phyloP scores from a whole-genome alignment of 2,113 vertebrate species.

The Scolopax mira region DNA sequence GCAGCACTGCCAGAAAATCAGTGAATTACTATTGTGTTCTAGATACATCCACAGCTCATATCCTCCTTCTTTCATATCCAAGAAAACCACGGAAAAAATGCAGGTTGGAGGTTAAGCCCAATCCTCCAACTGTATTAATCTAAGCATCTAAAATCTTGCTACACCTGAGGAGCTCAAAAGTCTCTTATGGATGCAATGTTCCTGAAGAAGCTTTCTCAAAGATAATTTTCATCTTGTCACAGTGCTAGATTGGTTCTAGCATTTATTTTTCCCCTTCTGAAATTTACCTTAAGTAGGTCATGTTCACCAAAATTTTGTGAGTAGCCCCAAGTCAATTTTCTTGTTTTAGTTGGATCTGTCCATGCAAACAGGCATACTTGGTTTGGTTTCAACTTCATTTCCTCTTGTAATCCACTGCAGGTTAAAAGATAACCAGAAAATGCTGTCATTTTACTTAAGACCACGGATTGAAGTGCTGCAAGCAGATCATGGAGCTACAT shows the following conservation, averaged over 20 bases:
- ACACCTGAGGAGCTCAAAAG: background rate
- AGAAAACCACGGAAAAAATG: background rate
- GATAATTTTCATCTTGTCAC: background rate
- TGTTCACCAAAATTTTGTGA: constrained; percentile 80
- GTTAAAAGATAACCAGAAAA: background rate
- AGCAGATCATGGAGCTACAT: fast-evolving
- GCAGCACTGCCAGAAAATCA: background rate
- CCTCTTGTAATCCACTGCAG: constrained; percentile 74
- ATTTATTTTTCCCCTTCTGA: background rate
- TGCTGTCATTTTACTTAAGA: too few relatives aligned
- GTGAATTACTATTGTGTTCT: background rate
- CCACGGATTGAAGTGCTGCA: background rate
- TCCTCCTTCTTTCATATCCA: background rate
- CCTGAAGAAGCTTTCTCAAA: background rate
- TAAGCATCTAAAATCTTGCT: background rate
- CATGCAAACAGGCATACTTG: constrained; percentile 87
- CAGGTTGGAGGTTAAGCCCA: background rate
- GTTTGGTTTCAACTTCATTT: constrained; percentile 77
- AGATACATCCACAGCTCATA: background rate
- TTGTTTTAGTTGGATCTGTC: constrained; percentile 85
- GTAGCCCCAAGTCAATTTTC: constrained; percentile 83
- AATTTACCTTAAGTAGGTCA: constrained; percentile 87
- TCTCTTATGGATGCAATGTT: background rate
- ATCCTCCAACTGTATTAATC: background rate
- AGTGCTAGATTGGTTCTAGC: background rate